Percentiles rank a stretch among this genome's conserved stretches.
Conservation (phyloP, 2,113 vertebrate species). For the Chaenogobius annularis region DNA sequence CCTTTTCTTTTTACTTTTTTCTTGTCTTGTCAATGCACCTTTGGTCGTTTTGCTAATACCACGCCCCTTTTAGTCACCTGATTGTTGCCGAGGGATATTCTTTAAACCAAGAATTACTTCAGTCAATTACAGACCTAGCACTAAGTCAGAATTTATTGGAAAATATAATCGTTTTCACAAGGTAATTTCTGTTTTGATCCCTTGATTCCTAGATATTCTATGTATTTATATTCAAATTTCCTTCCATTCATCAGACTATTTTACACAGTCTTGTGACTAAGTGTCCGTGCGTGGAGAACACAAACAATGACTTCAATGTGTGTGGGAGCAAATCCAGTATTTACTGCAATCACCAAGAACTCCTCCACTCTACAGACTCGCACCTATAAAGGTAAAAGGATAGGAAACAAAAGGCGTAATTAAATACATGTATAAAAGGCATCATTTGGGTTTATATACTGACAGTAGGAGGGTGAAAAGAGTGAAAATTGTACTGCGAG, state of each 20-base stretch:
- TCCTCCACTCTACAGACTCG: neutral
- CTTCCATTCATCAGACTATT: neutral
- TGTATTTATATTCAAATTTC: neutral
- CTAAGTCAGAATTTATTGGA: no score
- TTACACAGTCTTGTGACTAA: neutral
- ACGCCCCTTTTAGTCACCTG: no score
- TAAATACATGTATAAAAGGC: constrained; percentile 10
- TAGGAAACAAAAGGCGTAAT: constrained; percentile 2
- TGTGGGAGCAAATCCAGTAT: neutral
- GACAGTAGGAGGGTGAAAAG: constrained; percentile 9
- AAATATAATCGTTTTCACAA: neutral
- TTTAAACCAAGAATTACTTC: no score
- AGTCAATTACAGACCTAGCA: no score
- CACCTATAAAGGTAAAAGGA: neutral
- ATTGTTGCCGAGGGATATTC: no score
- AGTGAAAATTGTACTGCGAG: constrained; percentile 12
- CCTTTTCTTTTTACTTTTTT: no score
- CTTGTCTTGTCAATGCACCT: no score
- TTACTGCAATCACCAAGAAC: neutral
- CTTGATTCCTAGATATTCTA: no score
- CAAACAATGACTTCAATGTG: neutral
- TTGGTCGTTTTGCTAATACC: no score
- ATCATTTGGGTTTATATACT: constrained; percentile 7
- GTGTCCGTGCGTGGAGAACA: neutral
- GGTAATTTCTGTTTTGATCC: neutral